A percentile compares a stretch with the other conserved stretches of the same genome.
Conservation (phyloP, 2,888 invertebrate species). For the Spodoptera picta region DNA sequence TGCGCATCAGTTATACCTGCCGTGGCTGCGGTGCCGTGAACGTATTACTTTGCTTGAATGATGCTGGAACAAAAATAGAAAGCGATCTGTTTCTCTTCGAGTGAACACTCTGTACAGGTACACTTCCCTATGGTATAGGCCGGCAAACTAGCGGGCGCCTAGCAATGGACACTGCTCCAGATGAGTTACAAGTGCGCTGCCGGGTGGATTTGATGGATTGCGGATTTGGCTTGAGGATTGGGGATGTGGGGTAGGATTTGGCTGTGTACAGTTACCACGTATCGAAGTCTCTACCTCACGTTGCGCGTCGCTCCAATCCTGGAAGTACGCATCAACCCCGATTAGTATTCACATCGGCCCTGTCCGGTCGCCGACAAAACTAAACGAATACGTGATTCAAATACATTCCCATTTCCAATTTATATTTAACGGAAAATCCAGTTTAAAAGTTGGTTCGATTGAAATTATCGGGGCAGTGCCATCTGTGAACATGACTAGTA, state of each 20-base stretch:
- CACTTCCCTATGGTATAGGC: no score
- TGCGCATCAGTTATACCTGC: slow-evolving; percentile 21
- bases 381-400: slow-evolving; percentile 59
- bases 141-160: no score
- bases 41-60: no score
- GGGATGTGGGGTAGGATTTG: no score
- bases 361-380: slow-evolving; percentile 42
- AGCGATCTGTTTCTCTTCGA: no score
- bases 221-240: no score
- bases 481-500: background rate
- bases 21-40: background rate
- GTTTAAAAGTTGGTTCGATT: slow-evolving; percentile 24
- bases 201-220: no score
- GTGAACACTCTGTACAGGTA: no score
- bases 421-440: slow-evolving; percentile 33
- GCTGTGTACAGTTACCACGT: background rate
- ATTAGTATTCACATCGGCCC: slow-evolving; percentile 47
- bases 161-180: no score
- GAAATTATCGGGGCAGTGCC: slow-evolving; percentile 15
- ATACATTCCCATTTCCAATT: slow-evolving; percentile 42
- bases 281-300: slow-evolving; percentile 8
- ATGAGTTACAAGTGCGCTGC: no score
- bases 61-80: no score
- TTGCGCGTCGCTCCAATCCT: slow-evolving; percentile 10
- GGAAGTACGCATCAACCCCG: slow-evolving; percentile 34